These are phyloP conservation scores for Rhingia rostrata DNA, from an alignment of 2,888 invertebrate genomes.

Conservation along the genomic window DNA sequence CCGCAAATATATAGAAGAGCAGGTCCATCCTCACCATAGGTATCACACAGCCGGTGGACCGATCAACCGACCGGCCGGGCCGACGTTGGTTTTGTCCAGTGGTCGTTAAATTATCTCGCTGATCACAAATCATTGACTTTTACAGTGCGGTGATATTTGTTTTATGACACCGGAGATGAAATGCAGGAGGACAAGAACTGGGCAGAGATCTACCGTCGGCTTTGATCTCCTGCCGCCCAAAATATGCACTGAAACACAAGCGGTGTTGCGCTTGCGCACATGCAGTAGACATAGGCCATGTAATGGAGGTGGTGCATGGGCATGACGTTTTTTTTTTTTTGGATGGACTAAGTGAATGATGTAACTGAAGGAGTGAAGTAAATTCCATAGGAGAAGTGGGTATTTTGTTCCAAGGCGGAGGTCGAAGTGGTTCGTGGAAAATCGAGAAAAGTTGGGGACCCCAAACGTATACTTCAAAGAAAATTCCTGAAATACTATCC, in stretches of 20 bases:
- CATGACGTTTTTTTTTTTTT: constrained; percentile 22
- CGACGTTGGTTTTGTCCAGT: constrained; percentile 50
- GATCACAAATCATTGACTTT: constrained; percentile 77
- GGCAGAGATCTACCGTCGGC: constrained; percentile 58
- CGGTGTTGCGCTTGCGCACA: constrained; percentile 1
- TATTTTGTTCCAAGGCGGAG: background rate
- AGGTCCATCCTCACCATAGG: constrained; percentile 28
- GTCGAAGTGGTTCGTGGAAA: constrained; percentile 34
- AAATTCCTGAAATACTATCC: constrained; percentile 27
- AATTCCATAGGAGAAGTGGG: constrained; percentile 6
- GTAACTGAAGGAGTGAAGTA: constrained; percentile 28
- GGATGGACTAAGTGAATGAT: constrained; percentile 21
- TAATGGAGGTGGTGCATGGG: constrained; percentile 48
- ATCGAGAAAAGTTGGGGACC: constrained; percentile 8
- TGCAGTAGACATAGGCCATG: constrained; percentile 16
- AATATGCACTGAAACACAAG: constrained; percentile 25
- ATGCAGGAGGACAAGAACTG: constrained; percentile 68
- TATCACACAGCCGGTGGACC: background rate
- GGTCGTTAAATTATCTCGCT: constrained; percentile 75
- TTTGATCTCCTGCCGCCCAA: constrained; percentile 70
- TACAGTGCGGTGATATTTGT: constrained; percentile 76
- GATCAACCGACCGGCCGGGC: background rate
- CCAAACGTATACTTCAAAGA: background rate
- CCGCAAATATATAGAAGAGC: constrained; percentile 51
- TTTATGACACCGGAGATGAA: constrained; percentile 76